phyloP scores from a whole-genome alignment of 2,797 vertebrate genomes.

The Leuciscus waleckii region DNA sequence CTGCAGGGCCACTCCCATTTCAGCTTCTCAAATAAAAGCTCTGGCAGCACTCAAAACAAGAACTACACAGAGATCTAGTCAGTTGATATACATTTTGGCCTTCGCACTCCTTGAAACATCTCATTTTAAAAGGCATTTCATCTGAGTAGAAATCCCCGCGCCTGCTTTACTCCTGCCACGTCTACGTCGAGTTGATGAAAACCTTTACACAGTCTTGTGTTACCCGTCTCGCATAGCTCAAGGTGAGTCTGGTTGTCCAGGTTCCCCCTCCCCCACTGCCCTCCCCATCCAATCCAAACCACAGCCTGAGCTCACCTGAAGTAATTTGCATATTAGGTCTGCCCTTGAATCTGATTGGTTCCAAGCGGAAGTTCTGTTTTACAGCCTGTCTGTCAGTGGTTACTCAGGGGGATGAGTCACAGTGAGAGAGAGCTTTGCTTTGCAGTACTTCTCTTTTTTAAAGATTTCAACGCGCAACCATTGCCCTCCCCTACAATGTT shows the following conservation, averaged over 20 bases:
- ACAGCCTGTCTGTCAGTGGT: slow-evolving; percentile 76
- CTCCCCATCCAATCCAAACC: slow-evolving; percentile 70
- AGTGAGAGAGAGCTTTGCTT: slow-evolving; percentile 82
- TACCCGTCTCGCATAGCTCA: slow-evolving; percentile 69
- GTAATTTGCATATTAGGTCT: slow-evolving; percentile 75
- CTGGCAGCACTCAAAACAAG: neutral
- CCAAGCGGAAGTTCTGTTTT: slow-evolving; percentile 70
- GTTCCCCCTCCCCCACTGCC: slow-evolving; percentile 61
- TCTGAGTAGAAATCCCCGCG: slow-evolving; percentile 65
- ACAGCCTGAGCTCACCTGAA: slow-evolving; percentile 78
- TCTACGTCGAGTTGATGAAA: slow-evolving; percentile 50
- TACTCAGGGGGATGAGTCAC: slow-evolving; percentile 78
- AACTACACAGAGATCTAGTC: neutral
- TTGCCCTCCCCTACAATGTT: slow-evolving; percentile 69
- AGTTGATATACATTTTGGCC: neutral
- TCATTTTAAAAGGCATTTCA: slow-evolving; percentile 50
- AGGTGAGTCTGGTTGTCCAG: slow-evolving; percentile 71
- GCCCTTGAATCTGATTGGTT: slow-evolving; percentile 78
- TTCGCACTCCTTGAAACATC: neutral
- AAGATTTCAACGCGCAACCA: slow-evolving; percentile 72
- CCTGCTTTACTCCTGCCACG: slow-evolving; percentile 63
- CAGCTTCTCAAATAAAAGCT: slow-evolving; percentile 45
- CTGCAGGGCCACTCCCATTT: slow-evolving; percentile 53
- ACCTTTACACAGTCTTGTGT: slow-evolving; percentile 67
- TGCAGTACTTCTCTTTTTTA: slow-evolving; percentile 81